A percentile compares a stretch with the other conserved stretches of the same genome.
These are phyloP conservation scores for Pteropus alecto DNA, from an alignment of 2,113 vertebrate species.

Conservation along the genomic window DNA sequence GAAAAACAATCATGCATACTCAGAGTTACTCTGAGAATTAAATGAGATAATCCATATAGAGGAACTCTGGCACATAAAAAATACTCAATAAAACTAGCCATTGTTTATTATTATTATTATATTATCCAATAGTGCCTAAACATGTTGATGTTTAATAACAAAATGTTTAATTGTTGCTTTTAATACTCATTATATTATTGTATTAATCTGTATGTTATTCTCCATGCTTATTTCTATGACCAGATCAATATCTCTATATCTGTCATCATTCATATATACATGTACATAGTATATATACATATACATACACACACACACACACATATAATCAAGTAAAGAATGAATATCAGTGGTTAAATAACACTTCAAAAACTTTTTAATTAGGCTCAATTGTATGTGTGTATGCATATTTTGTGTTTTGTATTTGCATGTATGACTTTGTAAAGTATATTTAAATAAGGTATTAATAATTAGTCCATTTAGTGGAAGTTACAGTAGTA, in stretches of 20 bases:
- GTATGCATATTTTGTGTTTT: background rate
- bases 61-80: background rate
- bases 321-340: background rate
- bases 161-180: background rate
- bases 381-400: background rate
- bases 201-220: background rate
- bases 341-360: background rate
- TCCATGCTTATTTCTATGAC: background rate
- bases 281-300: no score
- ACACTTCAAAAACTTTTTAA: background rate
- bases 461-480: background rate
- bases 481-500: background rate
- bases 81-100: background rate
- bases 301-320: no score
- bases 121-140: background rate
- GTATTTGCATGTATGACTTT: background rate
- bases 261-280: background rate
- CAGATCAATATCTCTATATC: background rate
- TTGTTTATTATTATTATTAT: background rate
- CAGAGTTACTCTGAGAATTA: background rate
- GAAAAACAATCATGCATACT: background rate
- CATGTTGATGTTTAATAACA: background rate
- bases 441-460: background rate
- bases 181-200: background rate
- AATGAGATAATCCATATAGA: background rate